Evolutionary conservation across 2,113 vertebrate species (phyloP), one percentile per base, ranked within the genome.

Genomic region (Pachypanchax playfairii): DNA sequence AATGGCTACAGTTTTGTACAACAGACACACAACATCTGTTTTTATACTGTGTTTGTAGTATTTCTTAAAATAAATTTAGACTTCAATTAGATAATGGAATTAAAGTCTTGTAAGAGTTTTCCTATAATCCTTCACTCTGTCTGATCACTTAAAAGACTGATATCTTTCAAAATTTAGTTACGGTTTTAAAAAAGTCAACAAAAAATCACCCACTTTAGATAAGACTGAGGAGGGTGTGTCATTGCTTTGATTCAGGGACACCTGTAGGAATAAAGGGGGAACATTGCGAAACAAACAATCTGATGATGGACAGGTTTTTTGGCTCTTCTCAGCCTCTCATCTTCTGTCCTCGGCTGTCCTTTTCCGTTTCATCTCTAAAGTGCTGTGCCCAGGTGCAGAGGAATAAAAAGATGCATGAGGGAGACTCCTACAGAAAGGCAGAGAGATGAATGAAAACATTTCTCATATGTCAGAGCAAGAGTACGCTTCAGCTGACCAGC

Each of bases 371-470:
- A 87, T 82, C 73, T 86, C 63, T 67, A 36, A 74, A 85, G 80
- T 82, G 73, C 61, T 20, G 43, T 44, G 47, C 56, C 84, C 77
- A 71, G 79, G 84, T 81, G 72, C 60, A 54, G 46, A 48, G 51
- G 31, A 54, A 13, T 15, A 49, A 28, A 12, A 74, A 56, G 57
- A 75, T 72, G 65, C 6, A 8, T 84, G 44, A 12, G 43, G 10
- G 29, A 71, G 68, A 65, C 65, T 73, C 55, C 58, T 65, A 75
- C 52, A 13, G 84, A 73, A 75, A 77, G 70, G 61, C 53, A 44
- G 57, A 52, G 54, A 70, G 57, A 61, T 81, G 79, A 84, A 77
- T 58, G 67, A 81, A 82, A 84, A 80, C 86, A 89, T 85, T 84
- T 75, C 79, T 87, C 83, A 87, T 81, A 73, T 84, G 80, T 83